Percentiles rank a stretch among this genome's conserved stretches.
These are phyloP conservation scores for Paramuricea clavata DNA, from an alignment of 92 coral and sea anemone genomes.

Conservation along the genomic window DNA sequence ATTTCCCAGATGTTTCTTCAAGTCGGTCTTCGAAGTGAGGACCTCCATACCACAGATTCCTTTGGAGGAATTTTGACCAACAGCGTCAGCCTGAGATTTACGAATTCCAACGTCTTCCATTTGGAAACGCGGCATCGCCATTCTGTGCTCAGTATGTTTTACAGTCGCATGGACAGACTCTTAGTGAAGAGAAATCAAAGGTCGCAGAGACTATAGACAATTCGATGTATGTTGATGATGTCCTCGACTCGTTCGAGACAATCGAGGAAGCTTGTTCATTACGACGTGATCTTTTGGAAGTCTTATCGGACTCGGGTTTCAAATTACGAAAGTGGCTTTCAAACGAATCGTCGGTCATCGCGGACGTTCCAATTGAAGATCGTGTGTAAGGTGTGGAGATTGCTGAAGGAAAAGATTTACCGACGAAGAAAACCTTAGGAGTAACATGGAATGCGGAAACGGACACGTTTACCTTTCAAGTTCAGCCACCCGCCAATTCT, in stretches of 20 bases:
- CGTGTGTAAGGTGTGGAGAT: neutral
- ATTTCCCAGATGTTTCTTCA: constrained; percentile 67
- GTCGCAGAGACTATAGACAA: constrained; percentile 62
- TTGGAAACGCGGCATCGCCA: constrained; percentile 57
- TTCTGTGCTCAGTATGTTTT: constrained; percentile 59
- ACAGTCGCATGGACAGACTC: constrained; percentile 15
- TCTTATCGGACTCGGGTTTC: constrained; percentile 56
- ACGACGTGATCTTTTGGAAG: constrained; percentile 45
- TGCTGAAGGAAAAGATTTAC: neutral
- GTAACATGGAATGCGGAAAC: constrained; percentile 52
- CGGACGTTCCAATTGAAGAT: constrained; percentile 48
- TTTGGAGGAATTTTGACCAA: constrained; percentile 51
- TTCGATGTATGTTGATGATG: constrained; percentile 70
- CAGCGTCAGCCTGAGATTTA: constrained; percentile 29
- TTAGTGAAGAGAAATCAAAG: constrained; percentile 42
- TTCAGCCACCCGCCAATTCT: constrained; percentile 9
- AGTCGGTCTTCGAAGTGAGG: constrained; percentile 19
- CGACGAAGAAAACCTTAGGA: constrained; percentile 58
- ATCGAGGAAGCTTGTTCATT: constrained; percentile 41
- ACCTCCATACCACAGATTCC: constrained; percentile 49
- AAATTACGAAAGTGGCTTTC: constrained; percentile 52
- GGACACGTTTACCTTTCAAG: constrained; percentile 54
- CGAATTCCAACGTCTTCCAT: constrained; percentile 42
- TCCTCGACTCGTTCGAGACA: constrained; percentile 68
- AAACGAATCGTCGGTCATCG: constrained; percentile 48